These are phyloP conservation scores for Cryptoprocta ferox DNA, from an alignment of 2,797 vertebrate genomes.

Conservation along the genomic window DNA sequence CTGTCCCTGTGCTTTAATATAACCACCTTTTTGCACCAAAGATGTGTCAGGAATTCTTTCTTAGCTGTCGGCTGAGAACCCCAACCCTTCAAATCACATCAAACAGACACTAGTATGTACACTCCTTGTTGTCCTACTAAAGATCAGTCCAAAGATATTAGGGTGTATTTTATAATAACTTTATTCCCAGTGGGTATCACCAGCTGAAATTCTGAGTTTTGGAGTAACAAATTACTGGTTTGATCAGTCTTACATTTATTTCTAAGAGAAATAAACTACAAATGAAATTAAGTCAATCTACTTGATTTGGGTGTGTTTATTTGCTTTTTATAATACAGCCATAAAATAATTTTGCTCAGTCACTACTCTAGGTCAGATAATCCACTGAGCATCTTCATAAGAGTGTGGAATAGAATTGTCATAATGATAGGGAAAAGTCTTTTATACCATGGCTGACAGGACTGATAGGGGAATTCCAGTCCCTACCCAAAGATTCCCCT, in stretches of 20 bases:
- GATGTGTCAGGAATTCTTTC: too few species aligned
- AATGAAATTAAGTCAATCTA: background rate
- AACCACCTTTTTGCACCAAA: too few species aligned
- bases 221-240: background rate
- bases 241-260: background rate
- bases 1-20: too few species aligned
- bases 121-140: background rate
- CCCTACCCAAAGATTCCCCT: too few species aligned
- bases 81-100: too few species aligned
- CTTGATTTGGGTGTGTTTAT: background rate
- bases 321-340: background rate
- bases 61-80: too few species aligned
- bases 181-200: background rate
- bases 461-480: too few species aligned
- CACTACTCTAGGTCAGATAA: background rate
- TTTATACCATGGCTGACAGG: too few species aligned
- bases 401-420: background rate
- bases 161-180: background rate
- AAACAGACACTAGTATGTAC: background rate
- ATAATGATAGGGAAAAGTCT: background rate
- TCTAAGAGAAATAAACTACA: background rate
- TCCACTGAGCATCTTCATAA: background rate
- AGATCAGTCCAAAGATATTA: background rate
- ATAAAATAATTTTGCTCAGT: conserved; percentile 7
- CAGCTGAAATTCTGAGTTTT: background rate